Evolutionary conservation across 2,113 vertebrate species (phyloP), one percentile per base, ranked within the genome.

Genomic region (Loxodonta africana): DNA sequence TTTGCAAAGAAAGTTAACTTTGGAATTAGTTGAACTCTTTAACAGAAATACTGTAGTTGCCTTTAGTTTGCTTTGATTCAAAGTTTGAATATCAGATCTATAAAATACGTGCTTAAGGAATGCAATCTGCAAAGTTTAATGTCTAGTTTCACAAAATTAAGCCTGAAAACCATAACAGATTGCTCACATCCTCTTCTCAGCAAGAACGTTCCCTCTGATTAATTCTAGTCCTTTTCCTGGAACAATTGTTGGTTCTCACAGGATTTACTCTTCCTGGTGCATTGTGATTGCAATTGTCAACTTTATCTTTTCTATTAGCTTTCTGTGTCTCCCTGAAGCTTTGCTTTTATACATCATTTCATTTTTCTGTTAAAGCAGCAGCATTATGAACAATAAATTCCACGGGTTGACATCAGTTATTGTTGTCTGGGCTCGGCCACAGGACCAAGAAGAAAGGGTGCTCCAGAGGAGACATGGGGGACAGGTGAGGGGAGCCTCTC

Each of bases 381-480:
- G 33, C 33, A 21, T 67, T 67, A 30, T 2, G 65, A 84, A 67
- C 21, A 20, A 51, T 63, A 51, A 15, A 41, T 63, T 15, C 65
- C 18, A 7, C 2, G 0, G 8, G 3, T 4, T 1, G 46, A 30
- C 30, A 4, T 28, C 9, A 20, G 33, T 33, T 2, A 65, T 17
- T 4, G 12, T 30, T 46, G 12, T 77, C 74, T 77, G 2, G 18
- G 30, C 2, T 0, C 26, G 11, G 30, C 41, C 48, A 28, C 9
- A 15, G 63, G 63, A 26, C 25, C 44, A 51, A 48, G 44, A 3
- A 69, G 46, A 69, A 69, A 23, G 9, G 5, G 21, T 0, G 2
- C 8, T 87, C 62, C 83, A 26, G 33, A 41, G 53, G 7, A 6
- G 30, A 33, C 53, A 60, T 14, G 33, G 81, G 81, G 53, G n/a